These are phyloP conservation scores for Watsonalla binaria DNA, from an alignment of 2,888 invertebrate genomes.

Conservation along the genomic window DNA sequence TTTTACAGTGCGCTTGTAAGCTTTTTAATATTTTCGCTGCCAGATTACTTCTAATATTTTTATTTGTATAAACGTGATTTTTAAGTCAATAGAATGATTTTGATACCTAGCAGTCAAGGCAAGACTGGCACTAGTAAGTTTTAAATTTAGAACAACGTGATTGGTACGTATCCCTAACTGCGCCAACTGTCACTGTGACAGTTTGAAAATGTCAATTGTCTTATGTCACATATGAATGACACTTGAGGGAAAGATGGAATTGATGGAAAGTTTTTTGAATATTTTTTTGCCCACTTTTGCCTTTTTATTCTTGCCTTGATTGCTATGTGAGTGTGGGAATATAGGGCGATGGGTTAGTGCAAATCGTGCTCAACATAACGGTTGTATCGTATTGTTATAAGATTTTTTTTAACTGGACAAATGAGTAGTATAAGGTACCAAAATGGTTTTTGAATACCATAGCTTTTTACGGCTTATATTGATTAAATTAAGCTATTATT, in stretches of 20 bases:
- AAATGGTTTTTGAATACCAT: too few species aligned
- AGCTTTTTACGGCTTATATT: neutral
- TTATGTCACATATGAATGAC: constrained; percentile 2
- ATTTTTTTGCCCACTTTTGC: neutral
- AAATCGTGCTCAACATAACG: constrained; percentile 53
- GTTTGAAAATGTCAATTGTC: too few species aligned
- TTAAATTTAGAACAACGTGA: neutral
- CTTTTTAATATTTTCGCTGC: constrained; percentile 25
- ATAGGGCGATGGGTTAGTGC: constrained; percentile 41
- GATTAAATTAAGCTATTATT: neutral
- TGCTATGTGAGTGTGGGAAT: constrained; percentile 60
- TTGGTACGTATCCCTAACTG: too few species aligned
- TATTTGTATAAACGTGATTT: constrained; percentile 33
- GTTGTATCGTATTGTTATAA: constrained; percentile 29
- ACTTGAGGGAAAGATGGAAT: too few species aligned
- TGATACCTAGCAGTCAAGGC: constrained; percentile 66
- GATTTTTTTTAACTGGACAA: constrained; percentile 13
- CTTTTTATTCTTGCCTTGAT: constrained; percentile 54
- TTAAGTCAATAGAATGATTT: constrained; percentile 23
- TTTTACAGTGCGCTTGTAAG: neutral
- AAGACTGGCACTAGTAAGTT: constrained; percentile 30
- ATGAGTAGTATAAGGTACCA: neutral
- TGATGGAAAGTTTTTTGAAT: neutral
- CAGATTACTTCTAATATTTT: constrained; percentile 20
- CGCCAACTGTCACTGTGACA: too few species aligned